Evolutionary conservation across 2,888 invertebrate genomes (phyloP), one percentile per base, ranked within the genome.

Genomic region (Chymomyza caudatula): DNA sequence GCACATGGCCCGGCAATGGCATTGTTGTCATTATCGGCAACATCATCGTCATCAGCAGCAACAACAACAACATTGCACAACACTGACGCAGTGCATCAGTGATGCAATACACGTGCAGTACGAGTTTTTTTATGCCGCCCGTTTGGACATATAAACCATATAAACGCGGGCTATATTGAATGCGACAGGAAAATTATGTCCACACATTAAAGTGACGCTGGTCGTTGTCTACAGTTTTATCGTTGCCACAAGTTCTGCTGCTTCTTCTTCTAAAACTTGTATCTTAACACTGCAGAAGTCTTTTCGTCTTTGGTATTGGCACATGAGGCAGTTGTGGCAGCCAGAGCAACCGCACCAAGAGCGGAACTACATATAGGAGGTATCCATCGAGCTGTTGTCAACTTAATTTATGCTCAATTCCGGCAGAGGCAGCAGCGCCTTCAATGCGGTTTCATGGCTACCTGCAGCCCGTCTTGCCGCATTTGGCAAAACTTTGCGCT

Each of bases 101-200:
- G 80, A 80, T 80, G 83, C 80, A 83, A 73, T 80, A 74, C 80
- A 80, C 80, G 80, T 80, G 80, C 80, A 80, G 67, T 37, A 37
- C 15, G n/a, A 17, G 74, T 80, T 82, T 64, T 83, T 77, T 70
- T 77, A 65, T 69, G 57, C 63, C 63, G 63, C 54, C 69, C 47
- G 6, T 47, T 47, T 47, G 19, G 47, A 17, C 19, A 72, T 67
- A 69, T 20, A 13, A 47, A 20, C 19, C 51, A 51, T 51, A 51
- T 13, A 51, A 13, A 51, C 19, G 22, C 29, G 25, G 19, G 54
- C 54, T 73, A 68, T 67, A 83, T 86, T 86, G 82, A 83, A 86
- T 78, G 79, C 82, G 83, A 87, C 86, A 87, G 86, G 67, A 78
- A 86, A 85, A 84, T 85, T 84, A 86, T 85, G 85, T 85, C 85